Evolutionary conservation across 2,888 invertebrate genomes (phyloP).

Genomic region (Ochropleura plecta): DNA sequence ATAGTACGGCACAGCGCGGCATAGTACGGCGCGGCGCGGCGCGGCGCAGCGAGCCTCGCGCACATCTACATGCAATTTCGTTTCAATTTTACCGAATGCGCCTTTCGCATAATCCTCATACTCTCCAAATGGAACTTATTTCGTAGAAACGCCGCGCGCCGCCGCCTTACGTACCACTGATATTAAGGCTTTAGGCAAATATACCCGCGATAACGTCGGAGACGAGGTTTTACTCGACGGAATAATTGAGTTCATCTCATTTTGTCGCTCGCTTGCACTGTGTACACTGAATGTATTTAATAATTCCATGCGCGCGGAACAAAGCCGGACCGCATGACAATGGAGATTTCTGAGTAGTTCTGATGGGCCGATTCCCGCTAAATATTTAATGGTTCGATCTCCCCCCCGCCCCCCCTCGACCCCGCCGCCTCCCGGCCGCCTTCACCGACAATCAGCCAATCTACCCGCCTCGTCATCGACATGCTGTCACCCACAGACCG

Average conservation of each 20-base stretch:
- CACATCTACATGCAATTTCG: slow-evolving; percentile 65
- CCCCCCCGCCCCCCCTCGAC: neutral
- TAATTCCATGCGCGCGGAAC: slow-evolving; percentile 29
- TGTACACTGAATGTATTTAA: slow-evolving; percentile 27
- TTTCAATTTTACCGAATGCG: slow-evolving; percentile 64
- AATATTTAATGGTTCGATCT: slow-evolving; percentile 38
- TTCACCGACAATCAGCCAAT: slow-evolving; percentile 22
- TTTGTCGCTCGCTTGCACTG: slow-evolving; percentile 1
- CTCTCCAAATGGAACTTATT: slow-evolving; percentile 64
- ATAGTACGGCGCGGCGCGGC: neutral
- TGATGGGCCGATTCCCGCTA: slow-evolving; percentile 43
- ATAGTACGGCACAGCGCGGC: neutral
- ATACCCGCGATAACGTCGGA: slow-evolving; percentile 43
- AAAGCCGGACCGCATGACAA: slow-evolving; percentile 35
- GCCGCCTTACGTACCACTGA: slow-evolving; percentile 33
- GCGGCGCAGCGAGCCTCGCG: slow-evolving; percentile 22
- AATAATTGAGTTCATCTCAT: slow-evolving; percentile 47
- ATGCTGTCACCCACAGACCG: slow-evolving; percentile 23
- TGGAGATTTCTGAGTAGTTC: slow-evolving; percentile 31
- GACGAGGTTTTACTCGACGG: slow-evolving; percentile 40
- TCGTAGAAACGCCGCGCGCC: slow-evolving; percentile 28
- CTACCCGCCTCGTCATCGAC: slow-evolving; percentile 14
- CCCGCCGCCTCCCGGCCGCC: neutral
- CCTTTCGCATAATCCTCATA: slow-evolving; percentile 62
- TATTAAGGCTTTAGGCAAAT: slow-evolving; percentile 57